Evolutionary conservation across 2,797 vertebrate species (phyloP).

Genomic region (Gallirallus australis): DNA sequence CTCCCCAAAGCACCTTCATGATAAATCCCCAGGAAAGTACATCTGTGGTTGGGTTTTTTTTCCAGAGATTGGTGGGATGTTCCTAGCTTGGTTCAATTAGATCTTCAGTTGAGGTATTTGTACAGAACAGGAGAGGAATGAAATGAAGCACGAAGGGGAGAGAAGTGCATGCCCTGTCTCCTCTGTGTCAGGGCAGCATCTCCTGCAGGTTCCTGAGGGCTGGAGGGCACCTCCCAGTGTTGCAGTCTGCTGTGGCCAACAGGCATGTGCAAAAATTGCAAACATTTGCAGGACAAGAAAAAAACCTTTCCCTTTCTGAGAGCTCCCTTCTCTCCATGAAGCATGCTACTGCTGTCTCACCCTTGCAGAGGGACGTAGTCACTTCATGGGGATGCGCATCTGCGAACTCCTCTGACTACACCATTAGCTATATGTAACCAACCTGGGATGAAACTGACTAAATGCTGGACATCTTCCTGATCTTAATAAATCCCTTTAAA

Average conservation of each 20-base stretch:
- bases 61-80: background rate
- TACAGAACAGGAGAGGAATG: background rate
- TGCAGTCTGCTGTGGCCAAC: background rate
- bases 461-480: background rate
- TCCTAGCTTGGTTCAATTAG: background rate
- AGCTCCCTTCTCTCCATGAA: background rate
- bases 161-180: background rate
- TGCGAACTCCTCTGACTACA: background rate
- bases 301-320: background rate
- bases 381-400: fast-evolving
- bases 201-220: background rate
- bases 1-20: background rate
- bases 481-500: background rate
- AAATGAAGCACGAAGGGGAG: background rate
- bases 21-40: background rate
- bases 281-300: background rate
- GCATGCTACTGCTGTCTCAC: background rate
- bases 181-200: fast-evolving
- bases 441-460: background rate
- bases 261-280: background rate
- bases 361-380: background rate
- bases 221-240: background rate
- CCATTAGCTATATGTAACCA: background rate
- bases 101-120: background rate
- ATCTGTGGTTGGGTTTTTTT: background rate